A percentile compares a stretch with the other conserved stretches of the same genome.
Evolutionary conservation across 2,797 vertebrate species (phyloP).

Genomic region (Anguilla obscura): DNA sequence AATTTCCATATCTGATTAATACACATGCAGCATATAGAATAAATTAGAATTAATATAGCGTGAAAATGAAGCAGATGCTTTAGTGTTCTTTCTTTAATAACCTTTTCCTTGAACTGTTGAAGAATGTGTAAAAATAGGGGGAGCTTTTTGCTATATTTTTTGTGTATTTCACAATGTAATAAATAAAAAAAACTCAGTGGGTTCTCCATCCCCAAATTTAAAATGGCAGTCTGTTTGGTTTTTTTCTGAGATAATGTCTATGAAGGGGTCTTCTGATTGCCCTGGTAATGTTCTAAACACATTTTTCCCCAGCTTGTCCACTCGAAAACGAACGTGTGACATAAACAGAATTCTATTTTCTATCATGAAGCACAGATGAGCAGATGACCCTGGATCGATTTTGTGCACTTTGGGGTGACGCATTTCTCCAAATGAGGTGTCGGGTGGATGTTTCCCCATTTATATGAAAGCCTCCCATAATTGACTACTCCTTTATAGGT

Average conservation of each 20-base stretch:
- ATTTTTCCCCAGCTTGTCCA: background rate
- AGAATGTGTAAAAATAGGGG: background rate
- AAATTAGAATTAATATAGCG: no score
- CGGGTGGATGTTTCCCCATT: constrained; percentile 4
- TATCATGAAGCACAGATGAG: constrained; percentile 1
- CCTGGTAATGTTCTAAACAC: background rate
- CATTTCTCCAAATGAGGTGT: background rate
- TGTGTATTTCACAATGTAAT: background rate
- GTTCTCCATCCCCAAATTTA: background rate
- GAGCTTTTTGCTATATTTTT: background rate
- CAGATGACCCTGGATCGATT: background rate
- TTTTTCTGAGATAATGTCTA: background rate
- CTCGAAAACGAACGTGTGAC: background rate
- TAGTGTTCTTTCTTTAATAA: background rate
- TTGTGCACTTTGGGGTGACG: constrained; percentile 5
- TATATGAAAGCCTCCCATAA: constrained; percentile 11
- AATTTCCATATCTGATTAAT: background rate
- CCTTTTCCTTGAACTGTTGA: background rate
- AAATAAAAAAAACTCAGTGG: background rate
- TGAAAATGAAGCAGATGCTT: no score
- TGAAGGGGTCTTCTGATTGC: background rate
- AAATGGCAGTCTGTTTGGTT: background rate
- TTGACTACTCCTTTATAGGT: constrained; percentile 3
- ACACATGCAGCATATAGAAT: background rate
- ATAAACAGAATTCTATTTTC: constrained; percentile 1